Evolutionary conservation across 2,797 vertebrate species (phyloP), one percentile per base, ranked within the genome.

Genomic region (Semotilus atromaculatus): DNA sequence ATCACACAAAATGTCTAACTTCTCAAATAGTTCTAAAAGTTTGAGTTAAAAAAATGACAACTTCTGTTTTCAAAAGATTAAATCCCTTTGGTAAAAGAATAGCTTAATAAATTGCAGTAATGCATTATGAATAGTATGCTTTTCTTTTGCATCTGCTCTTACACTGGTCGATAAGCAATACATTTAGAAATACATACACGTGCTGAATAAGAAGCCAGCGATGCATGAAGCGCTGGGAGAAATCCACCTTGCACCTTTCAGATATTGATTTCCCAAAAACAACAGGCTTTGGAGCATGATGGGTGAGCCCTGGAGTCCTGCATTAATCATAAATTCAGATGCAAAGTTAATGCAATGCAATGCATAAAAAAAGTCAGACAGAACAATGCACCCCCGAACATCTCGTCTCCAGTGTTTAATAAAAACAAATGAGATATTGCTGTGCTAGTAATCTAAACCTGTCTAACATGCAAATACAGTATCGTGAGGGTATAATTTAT

Each of bases 261-360:
- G 38, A 76, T 87, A 87, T 68, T 80, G 68, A 86, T 80, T 73
- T 76, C 68, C 48, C 21, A 58, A 53, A 76, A 79, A 80, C 55
- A 80, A 67, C 81, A 83, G 13, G n/a, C 75, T 83, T 82, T 71
- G 75, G 66, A 70, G 73, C 64, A 62, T 79, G 75, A 83, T 66
- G 26, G 80, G 74, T 73, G 36, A 78, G 34, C 74, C 45, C 51
- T 67, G 72, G 62, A 76, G 64, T 45, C 64, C 64, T 53, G 76
- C 68, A 83, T 86, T 72, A 73, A 86, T 86, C 81, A 86, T 73
- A 83, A 66, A 72, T 73, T 74, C 81, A 67, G 45, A 78, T 31
- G 40, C 53, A 64, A 67, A 79, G 43, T 82, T 80, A 34, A 66
- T 86, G 73, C 55, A 72, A 77, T 51, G 40, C 67, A 82, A 29